Evolutionary conservation across 2,888 invertebrate genomes (phyloP), one percentile per base, ranked within the genome.

Genomic region (Plagodis pulveraria): DNA sequence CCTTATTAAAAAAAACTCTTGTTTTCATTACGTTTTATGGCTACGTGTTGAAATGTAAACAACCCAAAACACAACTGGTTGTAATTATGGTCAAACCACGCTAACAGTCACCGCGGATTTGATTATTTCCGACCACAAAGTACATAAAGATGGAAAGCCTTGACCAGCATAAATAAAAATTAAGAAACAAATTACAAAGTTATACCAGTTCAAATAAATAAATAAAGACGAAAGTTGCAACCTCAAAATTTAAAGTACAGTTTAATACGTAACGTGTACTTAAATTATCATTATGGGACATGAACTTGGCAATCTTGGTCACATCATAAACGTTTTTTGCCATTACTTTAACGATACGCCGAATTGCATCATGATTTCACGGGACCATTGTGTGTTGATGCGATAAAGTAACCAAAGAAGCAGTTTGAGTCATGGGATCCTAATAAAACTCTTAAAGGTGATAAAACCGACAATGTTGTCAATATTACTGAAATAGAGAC

Each of bases 361-460:
- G 61, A 63, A 62, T 62, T 67, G 65, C 56, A 49, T 57, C 63
- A 62, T 58, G 58, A 63, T 55, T 60, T 55, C 59, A 62, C 58
- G 52, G 58, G 22, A 33, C 61, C 65, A 67, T 67, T 67, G 65
- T 63, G 63, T 65, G 61, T 45, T 58, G 65, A 65, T 62, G 51
- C 45, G 35, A 47, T 51, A 42, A 53, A 43, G 32, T 12, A 38
- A n/a, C 12, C 22, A 10, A 35, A 40, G 40, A 40, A 40, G 5
- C 10, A 5, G 5, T 40, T 40, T 22, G 7, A 42, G 5, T 43
- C 35, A 47, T 50, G 10, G 46, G 47, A 43, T 22, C 38, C 22
- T 41, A 41, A 49, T 44, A 50, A 59, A 51, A 58, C 46, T 35
- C 10, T 50, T 50, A 42, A 54, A 42, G 11, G 47, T 44, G 38